phyloP scores from a whole-genome alignment of 2,797 vertebrate genomes.

The Amphiprion clarkii region DNA sequence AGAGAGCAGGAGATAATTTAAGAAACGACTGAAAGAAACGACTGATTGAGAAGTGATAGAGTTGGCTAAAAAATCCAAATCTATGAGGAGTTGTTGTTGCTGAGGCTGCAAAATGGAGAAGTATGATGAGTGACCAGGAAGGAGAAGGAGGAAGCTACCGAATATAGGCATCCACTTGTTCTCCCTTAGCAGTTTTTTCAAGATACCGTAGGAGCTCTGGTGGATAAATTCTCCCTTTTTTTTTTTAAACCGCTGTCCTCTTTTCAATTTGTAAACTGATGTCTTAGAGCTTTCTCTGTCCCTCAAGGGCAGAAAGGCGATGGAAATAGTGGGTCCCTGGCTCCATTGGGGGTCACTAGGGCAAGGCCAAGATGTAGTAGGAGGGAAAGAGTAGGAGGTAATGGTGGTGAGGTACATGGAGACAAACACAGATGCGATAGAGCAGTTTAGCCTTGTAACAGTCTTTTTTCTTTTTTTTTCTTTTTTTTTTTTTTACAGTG shows the following conservation, averaged over 20 bases:
- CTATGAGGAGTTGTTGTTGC: neutral
- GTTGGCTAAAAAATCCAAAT: neutral
- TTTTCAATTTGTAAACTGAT: neutral
- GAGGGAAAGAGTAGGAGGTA: conserved; percentile 67
- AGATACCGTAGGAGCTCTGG: conserved; percentile 18
- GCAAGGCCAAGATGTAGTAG: conserved; percentile 57
- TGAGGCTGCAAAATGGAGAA: conserved; percentile 21
- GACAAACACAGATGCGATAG: conserved; percentile 28
- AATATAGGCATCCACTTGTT: conserved; percentile 27
- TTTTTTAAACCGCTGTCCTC: neutral
- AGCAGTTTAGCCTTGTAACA: conserved; percentile 20
- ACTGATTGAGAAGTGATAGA: conserved; percentile 1
- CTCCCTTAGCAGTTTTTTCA: conserved; percentile 4
- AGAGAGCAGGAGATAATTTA: conserved; percentile 24
- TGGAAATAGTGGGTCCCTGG: neutral
- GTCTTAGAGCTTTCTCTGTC: conserved; percentile 20
- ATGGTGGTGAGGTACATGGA: conserved; percentile 18
- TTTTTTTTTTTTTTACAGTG: neutral
- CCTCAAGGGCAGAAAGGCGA: conserved; percentile 28
- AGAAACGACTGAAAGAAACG: conserved; percentile 14
- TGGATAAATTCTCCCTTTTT: neutral
- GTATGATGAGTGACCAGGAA: neutral
- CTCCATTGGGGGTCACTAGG: conserved; percentile 43
- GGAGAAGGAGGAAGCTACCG: conserved; percentile 44
- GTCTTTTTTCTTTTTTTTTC: neutral